Percentiles rank a stretch among this genome's conserved stretches.
These are phyloP conservation scores for Luidia sarsii DNA, from an alignment of 53 echinoderm and acorn worm species.

Conservation along the genomic window DNA sequence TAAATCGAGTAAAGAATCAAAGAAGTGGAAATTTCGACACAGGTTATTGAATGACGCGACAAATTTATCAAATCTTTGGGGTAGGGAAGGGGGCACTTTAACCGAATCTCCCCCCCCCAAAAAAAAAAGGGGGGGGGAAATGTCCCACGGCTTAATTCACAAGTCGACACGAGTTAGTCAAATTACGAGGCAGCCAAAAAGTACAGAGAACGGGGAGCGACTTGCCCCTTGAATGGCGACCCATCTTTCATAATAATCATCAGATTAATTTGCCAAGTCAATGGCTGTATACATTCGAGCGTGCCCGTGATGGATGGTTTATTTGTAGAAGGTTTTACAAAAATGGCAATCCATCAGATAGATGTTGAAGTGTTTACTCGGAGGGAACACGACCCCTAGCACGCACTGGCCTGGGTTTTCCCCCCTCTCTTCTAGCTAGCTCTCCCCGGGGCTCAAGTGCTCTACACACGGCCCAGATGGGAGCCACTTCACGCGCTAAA, in stretches of 20 bases:
- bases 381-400: slow-evolving; percentile 42
- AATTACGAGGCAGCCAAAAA: neutral
- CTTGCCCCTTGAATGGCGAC: too few relatives aligned
- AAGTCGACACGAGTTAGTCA: neutral
- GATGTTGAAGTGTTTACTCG: slow-evolving; percentile 50
- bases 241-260: too few relatives aligned
- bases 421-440: neutral
- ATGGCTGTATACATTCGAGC: too few relatives aligned
- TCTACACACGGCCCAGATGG: neutral
- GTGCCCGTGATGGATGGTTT: slow-evolving; percentile 52
- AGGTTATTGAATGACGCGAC: too few relatives aligned
- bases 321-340: slow-evolving; percentile 46
- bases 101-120: too few relatives aligned
- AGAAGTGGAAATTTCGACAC: too few relatives aligned
- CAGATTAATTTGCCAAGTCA: too few relatives aligned
- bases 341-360: slow-evolving; percentile 50
- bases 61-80: too few relatives aligned
- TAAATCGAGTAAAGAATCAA: too few relatives aligned
- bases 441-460: neutral
- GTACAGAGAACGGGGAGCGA: slow-evolving; percentile 18
- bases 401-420: slow-evolving; percentile 37
- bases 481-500: neutral
- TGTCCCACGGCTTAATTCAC: too few relatives aligned
- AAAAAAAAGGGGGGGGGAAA: too few relatives aligned
- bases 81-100: too few relatives aligned